Evolutionary conservation across 2,888 invertebrate genomes (phyloP), one percentile per base, ranked within the genome.

Genomic region (Drosophila kokeensis): DNA sequence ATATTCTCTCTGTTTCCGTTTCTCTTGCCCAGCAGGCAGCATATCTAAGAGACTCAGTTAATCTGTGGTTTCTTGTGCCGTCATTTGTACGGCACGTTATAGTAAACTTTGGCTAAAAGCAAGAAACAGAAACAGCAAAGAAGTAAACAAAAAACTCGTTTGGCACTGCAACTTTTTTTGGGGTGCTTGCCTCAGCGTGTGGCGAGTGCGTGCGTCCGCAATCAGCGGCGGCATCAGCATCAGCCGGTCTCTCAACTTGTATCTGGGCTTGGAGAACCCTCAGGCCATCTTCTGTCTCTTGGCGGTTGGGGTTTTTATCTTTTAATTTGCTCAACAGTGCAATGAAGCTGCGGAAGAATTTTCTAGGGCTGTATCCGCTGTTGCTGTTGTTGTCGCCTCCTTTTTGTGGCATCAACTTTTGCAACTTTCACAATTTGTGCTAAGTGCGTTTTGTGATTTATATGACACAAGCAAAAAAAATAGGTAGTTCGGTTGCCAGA

Each of bases 381-480:
- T 42, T 60, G 68, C 36, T 40, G 55, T 32, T 27, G 63, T 18
- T 24, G 32, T 32, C 7, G 49, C 30, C 54, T 52, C 60, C 60
- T 42, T 50, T 45, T 60, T 73, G 70, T 57, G 71, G 75, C 75
- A 75, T 52, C 70, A 69, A 85, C 88, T 84, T 87, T 82, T 78
- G 53, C 70, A 87, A 87, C 88, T 84, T 87, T 87, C 81, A 81
- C 88, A 85, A 83, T 81, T 74, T 83, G 72, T 71, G 70, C 76
- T 85, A 87, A 84, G 84, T 87, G 86, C 76, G 85, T 85, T 85
- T 68, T 83, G 60, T 85, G 88, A 84, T 84, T 85, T 80, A 76
- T 73, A 52, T 73, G 70, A 57, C 64, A 60, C 57, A 24, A 21
- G 42, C 18, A 38, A 29, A 40, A 34, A 34, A 29, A n/a, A 29